Base-by-base conservation (phyloP, 1,140 invertebrate genomes). In the Protaetia brevitarsis region DNA sequence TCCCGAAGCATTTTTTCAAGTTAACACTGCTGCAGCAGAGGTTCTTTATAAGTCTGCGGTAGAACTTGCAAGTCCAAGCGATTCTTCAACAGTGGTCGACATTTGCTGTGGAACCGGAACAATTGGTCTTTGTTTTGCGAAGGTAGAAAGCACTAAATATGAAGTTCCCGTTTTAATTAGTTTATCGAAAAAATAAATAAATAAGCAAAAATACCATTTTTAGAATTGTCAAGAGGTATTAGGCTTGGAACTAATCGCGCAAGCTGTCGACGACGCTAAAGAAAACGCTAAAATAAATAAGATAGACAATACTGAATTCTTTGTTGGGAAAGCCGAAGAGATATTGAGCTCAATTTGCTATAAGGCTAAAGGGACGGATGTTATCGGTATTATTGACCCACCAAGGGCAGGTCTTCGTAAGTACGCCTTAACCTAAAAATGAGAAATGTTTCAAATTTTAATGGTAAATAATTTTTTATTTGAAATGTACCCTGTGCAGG, bases 51-150 rank as follows among this genome's bases (percentile, higher is more conserved):
- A 88, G 68, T 85, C 86, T 27, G 90, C 96, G 1, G 91, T 89
- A 26, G 89, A 95, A n/a, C 77, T 95, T 66, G 87, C 86, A 19
- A 74, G 85, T 26, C 83, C 89, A 10, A 83, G 82, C 23, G 64
- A 77, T n/a, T 79, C 88, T 6, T 91, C 89, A 0, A 87, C 89
- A 2, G 77, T 99, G 3, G 74, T 99, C 1, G 97, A 99, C 79
- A 89, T 99, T 65, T 99, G 97, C 76, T 99, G 97, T 79, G 97
- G 97, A 4, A 98, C 95, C 5, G 97, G 97, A 11, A 97, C 96
- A 3, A 98, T 99, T 75, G 96, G 96, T 0, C 78, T 98, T 1
- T 91, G 88, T 72, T 88, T 98, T 76, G 90, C 96, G 19, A 87
- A 90, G 80, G 88, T 89, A 79, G n/a, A n/a, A n/a, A n/a, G n/a